Conservation (phyloP, 2,888 invertebrate species). For the Lochmaea crataegi region DNA sequence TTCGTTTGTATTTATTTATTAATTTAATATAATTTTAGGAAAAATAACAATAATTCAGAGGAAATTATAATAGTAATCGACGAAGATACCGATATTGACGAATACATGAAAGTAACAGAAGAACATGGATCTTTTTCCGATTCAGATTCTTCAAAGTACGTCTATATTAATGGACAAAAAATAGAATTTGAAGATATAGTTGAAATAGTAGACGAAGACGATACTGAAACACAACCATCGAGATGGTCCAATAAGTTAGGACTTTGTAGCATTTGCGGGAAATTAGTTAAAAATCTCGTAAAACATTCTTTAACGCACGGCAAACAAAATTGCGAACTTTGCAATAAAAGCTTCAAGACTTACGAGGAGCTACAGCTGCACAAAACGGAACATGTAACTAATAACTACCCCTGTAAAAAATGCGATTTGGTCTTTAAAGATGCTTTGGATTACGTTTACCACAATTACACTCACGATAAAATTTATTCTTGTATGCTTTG, state of each 20-base stretch:
- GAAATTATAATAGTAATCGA: constrained; percentile 43
- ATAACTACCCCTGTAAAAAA: constrained; percentile 51
- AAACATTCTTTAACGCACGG: constrained; percentile 33
- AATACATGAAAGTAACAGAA: constrained; percentile 6
- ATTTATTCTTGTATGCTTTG: constrained; percentile 50
- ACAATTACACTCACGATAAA: constrained; percentile 47
- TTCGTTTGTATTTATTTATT: constrained; percentile 27
- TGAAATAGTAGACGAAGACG: background rate
- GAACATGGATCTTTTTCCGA: background rate
- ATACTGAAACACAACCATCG: background rate
- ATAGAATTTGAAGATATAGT: background rate
- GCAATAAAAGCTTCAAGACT: constrained; percentile 41
- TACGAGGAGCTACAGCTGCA: constrained; percentile 42
- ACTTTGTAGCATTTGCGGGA: constrained; percentile 46
- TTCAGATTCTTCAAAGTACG: constrained; percentile 6
- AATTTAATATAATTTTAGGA: constrained; percentile 44
- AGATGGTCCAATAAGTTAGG: constrained; percentile 6
- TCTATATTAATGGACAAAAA: constrained; percentile 20
- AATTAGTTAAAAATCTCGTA: constrained; percentile 34
- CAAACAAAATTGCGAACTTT: constrained; percentile 44
- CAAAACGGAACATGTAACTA: constrained; percentile 52
- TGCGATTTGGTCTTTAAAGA: constrained; percentile 53
- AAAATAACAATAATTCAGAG: constrained; percentile 33
- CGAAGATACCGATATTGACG: constrained; percentile 15
- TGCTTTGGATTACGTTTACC: constrained; percentile 47